Evolutionary conservation across 2,113 vertebrate genomes (phyloP).

Genomic region (Neopipo cinnamomea): DNA sequence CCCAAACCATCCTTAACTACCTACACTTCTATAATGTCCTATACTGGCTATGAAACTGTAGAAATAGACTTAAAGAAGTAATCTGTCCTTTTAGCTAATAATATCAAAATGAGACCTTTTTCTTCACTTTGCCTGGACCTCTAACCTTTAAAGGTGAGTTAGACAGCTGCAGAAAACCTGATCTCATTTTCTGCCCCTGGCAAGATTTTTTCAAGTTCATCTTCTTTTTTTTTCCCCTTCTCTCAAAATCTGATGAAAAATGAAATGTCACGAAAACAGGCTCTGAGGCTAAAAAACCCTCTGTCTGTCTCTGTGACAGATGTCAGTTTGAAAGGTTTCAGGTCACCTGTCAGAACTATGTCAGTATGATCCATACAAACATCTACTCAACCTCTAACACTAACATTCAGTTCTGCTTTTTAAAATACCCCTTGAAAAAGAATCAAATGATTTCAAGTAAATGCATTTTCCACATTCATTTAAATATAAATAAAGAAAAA

Average conservation of each 20-base stretch:
- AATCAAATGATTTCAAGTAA: constrained; percentile 76
- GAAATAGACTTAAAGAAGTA: constrained; percentile 70
- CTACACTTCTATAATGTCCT: constrained; percentile 25
- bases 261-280: constrained; percentile 84
- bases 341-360: constrained; percentile 84
- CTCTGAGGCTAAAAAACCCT: constrained; percentile 80
- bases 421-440: constrained; percentile 74
- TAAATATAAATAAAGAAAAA: no score
- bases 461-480: constrained; percentile 66
- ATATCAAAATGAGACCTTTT: constrained; percentile 79
- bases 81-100: constrained; percentile 76
- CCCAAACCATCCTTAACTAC: constrained; percentile 27
- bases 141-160: constrained; percentile 81
- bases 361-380: constrained; percentile 76
- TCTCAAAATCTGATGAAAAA: constrained; percentile 86
- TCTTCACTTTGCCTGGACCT: constrained; percentile 77
- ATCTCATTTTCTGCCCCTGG: constrained; percentile 83
- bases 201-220: constrained; percentile 84
- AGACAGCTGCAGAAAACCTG: constrained; percentile 82
- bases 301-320: constrained; percentile 86
- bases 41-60: constrained; percentile 62
- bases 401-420: constrained; percentile 72
- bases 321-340: constrained; percentile 87
- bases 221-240: constrained; percentile 74
- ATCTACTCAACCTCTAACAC: constrained; percentile 77